A percentile compares a stretch with the other conserved stretches of the same genome.
Evolutionary conservation across 1,140 invertebrate species (phyloP).

Genomic region (Lithobius niger): DNA sequence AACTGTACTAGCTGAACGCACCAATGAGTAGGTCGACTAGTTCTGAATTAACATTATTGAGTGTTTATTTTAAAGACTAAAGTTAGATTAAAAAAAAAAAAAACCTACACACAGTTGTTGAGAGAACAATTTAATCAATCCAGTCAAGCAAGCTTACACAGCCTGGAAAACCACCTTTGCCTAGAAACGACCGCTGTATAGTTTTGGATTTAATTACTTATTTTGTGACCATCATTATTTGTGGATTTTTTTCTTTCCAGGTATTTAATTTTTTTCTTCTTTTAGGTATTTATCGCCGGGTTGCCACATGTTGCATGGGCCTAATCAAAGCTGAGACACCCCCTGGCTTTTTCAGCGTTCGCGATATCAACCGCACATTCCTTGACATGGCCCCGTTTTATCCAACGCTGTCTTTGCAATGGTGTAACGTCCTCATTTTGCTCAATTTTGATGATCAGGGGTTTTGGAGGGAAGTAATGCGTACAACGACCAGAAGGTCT

Average conservation of each 20-base stretch:
- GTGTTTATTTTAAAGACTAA: background rate
- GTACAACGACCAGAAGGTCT: constrained; percentile 28
- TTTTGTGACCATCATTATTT: too few species aligned
- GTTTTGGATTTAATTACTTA: too few species aligned
- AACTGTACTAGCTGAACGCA: too few species aligned
- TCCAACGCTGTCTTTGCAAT: constrained; percentile 50
- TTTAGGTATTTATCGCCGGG: constrained; percentile 43
- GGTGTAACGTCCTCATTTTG: constrained; percentile 53
- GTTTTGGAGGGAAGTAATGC: constrained; percentile 47
- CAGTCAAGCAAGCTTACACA: too few species aligned
- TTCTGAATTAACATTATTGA: too few species aligned
- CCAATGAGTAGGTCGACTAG: too few species aligned
- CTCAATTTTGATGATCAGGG: constrained; percentile 45
- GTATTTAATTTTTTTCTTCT: constrained; percentile 9
- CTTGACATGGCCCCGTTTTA: constrained; percentile 35
- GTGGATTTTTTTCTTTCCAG: too few species aligned
- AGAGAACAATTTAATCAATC: background rate
- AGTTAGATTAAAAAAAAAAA: too few species aligned
- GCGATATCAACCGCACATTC: constrained; percentile 42
- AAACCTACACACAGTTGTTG: too few species aligned
- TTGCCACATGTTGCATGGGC: constrained; percentile 42
- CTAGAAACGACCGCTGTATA: too few species aligned
- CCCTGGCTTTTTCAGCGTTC: constrained; percentile 25
- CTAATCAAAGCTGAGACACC: constrained; percentile 30
- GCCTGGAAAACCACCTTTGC: too few species aligned